These are phyloP conservation scores for Neogale vison DNA, from an alignment of 2,113 vertebrate species.

Conservation along the genomic window DNA sequence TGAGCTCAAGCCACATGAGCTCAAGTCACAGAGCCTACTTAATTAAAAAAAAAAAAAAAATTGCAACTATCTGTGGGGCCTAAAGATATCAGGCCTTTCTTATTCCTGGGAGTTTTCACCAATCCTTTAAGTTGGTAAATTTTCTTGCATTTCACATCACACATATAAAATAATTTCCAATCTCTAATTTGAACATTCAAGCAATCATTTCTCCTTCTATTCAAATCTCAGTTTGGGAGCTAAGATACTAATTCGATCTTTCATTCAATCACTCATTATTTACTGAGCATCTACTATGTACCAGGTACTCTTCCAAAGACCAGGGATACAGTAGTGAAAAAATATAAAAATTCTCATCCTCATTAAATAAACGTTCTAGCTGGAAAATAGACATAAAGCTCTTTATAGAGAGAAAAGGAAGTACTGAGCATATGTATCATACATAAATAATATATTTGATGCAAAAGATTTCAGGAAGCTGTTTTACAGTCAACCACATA, in stretches of 20 bases:
- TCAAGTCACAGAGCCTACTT: not conserved
- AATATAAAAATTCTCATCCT: not conserved
- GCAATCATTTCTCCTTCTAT: constrained; percentile 11
- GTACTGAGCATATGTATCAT: not conserved
- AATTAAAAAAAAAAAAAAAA: not conserved
- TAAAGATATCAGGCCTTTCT: not conserved
- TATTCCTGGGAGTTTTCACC: not conserved
- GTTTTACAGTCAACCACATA: not conserved
- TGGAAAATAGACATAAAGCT: not conserved
- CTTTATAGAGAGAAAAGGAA: not conserved
- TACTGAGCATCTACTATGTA: not conserved
- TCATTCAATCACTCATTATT: not conserved
- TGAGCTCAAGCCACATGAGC: not conserved
- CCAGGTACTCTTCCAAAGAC: not conserved
- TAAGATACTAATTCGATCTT: not conserved
- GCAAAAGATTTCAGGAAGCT: not conserved
- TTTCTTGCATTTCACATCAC: constrained; percentile 12
- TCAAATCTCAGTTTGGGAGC: not conserved
- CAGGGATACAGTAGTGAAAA: not conserved
- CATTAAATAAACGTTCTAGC: not conserved
- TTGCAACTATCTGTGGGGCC: not conserved
- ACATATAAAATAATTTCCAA: constrained; percentile 5
- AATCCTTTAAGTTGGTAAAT: not conserved
- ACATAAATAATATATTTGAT: not conserved
- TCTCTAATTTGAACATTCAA: not conserved